Conservation (phyloP, 2,888 invertebrate genomes). For the Amiota mariae region DNA sequence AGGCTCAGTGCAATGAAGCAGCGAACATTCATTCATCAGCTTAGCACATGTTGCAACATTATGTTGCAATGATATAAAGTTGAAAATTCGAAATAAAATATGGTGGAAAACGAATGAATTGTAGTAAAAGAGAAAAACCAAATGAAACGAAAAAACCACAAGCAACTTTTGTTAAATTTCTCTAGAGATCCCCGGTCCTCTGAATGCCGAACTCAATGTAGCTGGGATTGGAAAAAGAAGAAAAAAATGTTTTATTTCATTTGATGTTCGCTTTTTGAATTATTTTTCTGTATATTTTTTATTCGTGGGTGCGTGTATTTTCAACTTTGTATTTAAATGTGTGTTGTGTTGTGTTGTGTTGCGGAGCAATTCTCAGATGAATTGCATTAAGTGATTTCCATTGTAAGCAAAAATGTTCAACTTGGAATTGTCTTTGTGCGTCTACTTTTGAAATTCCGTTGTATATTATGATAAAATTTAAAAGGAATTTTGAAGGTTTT, state of each 20-base stretch:
- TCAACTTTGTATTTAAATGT: not conserved
- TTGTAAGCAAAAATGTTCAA: conserved; percentile 13
- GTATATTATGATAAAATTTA: not conserved
- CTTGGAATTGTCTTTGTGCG: not conserved
- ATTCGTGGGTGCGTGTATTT: not conserved
- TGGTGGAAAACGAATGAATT: no score
- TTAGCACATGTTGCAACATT: no score
- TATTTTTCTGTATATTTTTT: conserved; percentile 4
- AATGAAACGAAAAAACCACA: not conserved
- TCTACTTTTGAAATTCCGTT: not conserved
- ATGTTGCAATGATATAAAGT: no score
- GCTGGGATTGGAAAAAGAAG: no score
- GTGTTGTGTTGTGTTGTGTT: not conserved
- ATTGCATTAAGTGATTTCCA: conserved; percentile 29
- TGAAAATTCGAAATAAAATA: no score
- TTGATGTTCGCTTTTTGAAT: not conserved
- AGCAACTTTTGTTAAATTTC: conserved; percentile 20
- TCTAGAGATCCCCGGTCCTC: conserved; percentile 19
- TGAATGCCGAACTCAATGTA: not conserved
- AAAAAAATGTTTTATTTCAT: conserved; percentile 6
- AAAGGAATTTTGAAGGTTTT: not conserved
- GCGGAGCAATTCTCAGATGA: conserved; percentile 23
- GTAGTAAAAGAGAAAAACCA: not conserved
- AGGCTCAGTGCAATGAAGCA: no score
- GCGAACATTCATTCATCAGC: no score